Percentiles rank a stretch among this genome's conserved stretches.
Conservation (phyloP, 1,140 invertebrate genomes). For the Amyelois transitella region DNA sequence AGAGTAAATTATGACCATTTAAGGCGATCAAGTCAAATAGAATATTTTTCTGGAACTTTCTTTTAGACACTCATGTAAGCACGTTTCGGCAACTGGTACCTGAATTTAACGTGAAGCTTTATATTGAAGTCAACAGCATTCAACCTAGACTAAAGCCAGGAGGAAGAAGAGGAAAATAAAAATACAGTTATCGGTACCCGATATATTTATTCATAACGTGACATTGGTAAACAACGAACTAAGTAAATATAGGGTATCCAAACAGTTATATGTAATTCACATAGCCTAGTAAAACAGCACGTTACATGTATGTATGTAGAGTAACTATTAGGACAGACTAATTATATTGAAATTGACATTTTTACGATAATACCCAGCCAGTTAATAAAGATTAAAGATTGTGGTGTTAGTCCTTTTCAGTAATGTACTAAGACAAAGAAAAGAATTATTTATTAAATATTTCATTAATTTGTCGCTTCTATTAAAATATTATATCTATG, state of each 20-base stretch:
- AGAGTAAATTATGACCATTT: too few relatives aligned
- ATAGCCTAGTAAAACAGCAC: conserved; percentile 26
- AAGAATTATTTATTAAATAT: not conserved
- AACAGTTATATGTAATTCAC: conserved; percentile 32
- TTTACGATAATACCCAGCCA: conserved; percentile 44
- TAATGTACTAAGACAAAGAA: conserved; percentile 7
- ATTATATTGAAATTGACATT: conserved; percentile 39
- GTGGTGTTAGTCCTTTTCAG: not conserved
- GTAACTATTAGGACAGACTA: conserved; percentile 24
- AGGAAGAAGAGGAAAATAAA: conserved; percentile 15
- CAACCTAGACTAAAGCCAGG: too few relatives aligned
- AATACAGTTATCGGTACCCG: conserved; percentile 32
- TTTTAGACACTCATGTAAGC: too few relatives aligned
- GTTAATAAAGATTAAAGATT: conserved; percentile 4
- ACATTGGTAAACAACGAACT: conserved; percentile 51
- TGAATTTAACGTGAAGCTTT: too few relatives aligned
- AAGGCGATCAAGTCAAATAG: too few relatives aligned
- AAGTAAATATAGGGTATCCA: conserved; percentile 43
- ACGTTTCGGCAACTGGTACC: too few relatives aligned
- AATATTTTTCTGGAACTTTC: too few relatives aligned
- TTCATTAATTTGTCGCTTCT: too few relatives aligned
- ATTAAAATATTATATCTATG: not conserved
- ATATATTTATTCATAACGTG: conserved; percentile 50
- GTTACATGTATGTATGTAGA: conserved; percentile 64
- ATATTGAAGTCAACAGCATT: too few relatives aligned